Percentiles rank a stretch among this genome's conserved stretches.
These are phyloP conservation scores for Scaptomyza parva DNA, from an alignment of 2,888 invertebrate genomes.

Conservation along the genomic window DNA sequence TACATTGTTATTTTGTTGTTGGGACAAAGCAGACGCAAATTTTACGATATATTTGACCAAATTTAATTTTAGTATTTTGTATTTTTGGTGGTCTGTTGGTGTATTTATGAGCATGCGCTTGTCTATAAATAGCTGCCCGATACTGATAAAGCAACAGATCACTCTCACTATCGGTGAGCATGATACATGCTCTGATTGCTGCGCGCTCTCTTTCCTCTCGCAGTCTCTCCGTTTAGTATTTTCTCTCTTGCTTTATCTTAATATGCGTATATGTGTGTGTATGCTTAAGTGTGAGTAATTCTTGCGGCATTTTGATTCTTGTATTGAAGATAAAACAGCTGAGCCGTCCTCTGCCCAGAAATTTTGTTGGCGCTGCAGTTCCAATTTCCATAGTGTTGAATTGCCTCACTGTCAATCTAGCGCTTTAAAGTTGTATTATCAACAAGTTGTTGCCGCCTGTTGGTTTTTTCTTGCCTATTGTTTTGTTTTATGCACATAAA, in stretches of 20 bases:
- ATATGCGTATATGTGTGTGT: slow-evolving; percentile 4
- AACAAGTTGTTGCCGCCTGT: slow-evolving; percentile 56
- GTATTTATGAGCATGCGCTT: slow-evolving; percentile 34
- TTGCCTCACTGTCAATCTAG: slow-evolving; percentile 37
- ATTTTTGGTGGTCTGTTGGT: slow-evolving; percentile 40
- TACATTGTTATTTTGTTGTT: slow-evolving; percentile 22
- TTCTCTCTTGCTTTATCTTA: slow-evolving; percentile 16
- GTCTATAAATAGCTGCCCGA: slow-evolving; percentile 56
- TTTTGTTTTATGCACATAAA: slow-evolving; percentile 57
- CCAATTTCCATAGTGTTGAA: slow-evolving; percentile 25
- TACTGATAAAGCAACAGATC: slow-evolving; percentile 70
- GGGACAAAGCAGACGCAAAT: slow-evolving; percentile 27
- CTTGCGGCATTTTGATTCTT: slow-evolving; percentile 55
- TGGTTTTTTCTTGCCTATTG: slow-evolving; percentile 25
- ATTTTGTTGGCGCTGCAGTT: slow-evolving; percentile 47
- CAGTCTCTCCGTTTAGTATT: slow-evolving; percentile 6
- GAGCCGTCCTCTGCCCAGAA: slow-evolving; percentile 43
- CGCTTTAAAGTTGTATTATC: slow-evolving; percentile 58
- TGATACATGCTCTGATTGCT: slow-evolving; percentile 1
- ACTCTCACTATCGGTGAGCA: slow-evolving; percentile 67
- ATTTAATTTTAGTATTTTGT: slow-evolving; percentile 32
- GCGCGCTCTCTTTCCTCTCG: slow-evolving; percentile 10
- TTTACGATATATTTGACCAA: slow-evolving; percentile 46
- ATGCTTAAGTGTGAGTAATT: slow-evolving; percentile 42
- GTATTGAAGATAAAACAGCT: slow-evolving; percentile 46